Percentiles rank a stretch among this genome's conserved stretches.
phyloP scores from a whole-genome alignment of 2,113 vertebrate genomes.

The Python bivittatus region DNA sequence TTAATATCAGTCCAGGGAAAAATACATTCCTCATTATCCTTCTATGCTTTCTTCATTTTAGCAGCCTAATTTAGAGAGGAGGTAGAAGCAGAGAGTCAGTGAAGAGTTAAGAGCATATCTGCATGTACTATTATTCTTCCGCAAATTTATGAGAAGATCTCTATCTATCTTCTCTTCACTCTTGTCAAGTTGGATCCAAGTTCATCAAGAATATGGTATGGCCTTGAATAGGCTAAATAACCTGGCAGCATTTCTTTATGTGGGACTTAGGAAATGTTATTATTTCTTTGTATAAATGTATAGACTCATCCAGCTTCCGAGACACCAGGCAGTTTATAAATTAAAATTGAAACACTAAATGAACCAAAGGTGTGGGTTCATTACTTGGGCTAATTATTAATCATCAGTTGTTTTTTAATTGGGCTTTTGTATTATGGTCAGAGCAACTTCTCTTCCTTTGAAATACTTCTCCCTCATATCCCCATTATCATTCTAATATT shows the following conservation, averaged over 20 bases:
- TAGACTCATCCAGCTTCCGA: neutral
- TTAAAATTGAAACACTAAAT: neutral
- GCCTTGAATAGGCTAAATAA: neutral
- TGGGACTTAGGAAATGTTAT: neutral
- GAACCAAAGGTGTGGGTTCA: neutral
- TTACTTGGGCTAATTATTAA: neutral
- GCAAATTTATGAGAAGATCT: neutral
- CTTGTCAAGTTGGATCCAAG: neutral
- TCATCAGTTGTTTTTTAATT: neutral
- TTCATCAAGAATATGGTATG: neutral
- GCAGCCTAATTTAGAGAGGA: neutral
- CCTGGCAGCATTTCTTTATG: neutral
- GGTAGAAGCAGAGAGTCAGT: neutral
- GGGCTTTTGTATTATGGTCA: neutral
- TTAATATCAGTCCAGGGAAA: neutral
- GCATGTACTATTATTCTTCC: neutral
- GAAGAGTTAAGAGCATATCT: neutral
- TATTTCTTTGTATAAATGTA: neutral
- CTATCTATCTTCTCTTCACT: neutral
- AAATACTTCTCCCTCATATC: neutral
- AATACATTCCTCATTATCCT: neutral
- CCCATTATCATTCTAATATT: neutral
- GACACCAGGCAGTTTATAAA: neutral
- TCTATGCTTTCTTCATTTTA: neutral
- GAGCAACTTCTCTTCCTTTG: neutral